Base-by-base conservation (phyloP, 2,888 invertebrate genomes). In the Endomychus coccineus region DNA sequence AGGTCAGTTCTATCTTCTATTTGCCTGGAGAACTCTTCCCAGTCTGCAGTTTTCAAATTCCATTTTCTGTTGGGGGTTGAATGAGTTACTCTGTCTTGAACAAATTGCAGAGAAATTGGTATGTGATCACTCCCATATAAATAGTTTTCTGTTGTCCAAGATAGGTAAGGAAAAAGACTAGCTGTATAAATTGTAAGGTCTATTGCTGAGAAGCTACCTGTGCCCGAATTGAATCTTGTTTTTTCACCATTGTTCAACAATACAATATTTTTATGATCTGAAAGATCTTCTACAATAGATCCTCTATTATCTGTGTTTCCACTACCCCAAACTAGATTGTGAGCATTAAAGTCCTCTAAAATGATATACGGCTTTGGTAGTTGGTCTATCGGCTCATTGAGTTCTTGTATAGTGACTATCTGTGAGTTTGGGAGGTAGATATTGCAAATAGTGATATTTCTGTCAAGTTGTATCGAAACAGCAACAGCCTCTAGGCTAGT, bases 261-360 rank as follows among this genome's bases (percentile, higher is more conserved):
- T 17, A 30, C 16, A 5, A 36, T 19, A 16, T 25, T 19, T 5
- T 25, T n/a, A 13, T 13, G 17, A 13, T 31, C 31, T 4, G 27
- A 10, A 2, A 27, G 4, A n/a, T 11, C 27, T 32, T 40, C 36
- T 11, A 40, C 10, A 7, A 15, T 16, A 16, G 36, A 25, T 9
- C 36, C 40, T 32, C 21, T 36, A 6, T 4, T 13, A 17, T 32
- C 27, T 2, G 29, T 33, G 4, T 15, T 3, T 16, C 17, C 17
- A 4, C 29, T 25, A 4, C 41, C 41, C 37, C 37, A 41, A 6
- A 31, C 7, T n/a, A 13, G 12, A 16, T 27, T 40, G 19, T 36
- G 36, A n/a, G 32, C 36, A 12, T 40, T 40, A 28, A 40, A 40
- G 12, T 40, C 36, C 3, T 36, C 34, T 3, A 25, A 3, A n/a